Evolutionary conservation across 1,140 invertebrate genomes (phyloP), one percentile per base, ranked within the genome.

Genomic region (Spodoptera frugiperda): DNA sequence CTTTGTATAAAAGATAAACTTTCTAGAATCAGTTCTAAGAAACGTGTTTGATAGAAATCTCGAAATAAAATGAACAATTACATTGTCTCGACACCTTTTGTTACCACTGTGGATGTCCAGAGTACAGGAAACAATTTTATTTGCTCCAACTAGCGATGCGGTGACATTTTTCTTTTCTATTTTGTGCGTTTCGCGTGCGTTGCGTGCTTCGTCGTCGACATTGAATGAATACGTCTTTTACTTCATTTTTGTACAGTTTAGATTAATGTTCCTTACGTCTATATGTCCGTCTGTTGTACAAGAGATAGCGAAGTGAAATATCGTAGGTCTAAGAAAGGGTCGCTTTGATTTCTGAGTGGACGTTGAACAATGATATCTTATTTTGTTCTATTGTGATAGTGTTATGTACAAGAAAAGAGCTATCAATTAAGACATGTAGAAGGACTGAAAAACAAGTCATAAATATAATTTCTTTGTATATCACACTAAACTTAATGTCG

Each of bases 61-160:
- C 44, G 55, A 73, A 73, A 73, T 73, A 61, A 49, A 71, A 55
- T 73, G 39, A 79, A 63, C 44, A 78, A 75, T 79, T 77, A 73
- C 39, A 48, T 59, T 73, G 71, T 76, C 51, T 59, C 46, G 25
- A 19, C 57, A 63, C 19, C 72, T 73, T 61, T 74, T 76, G 77
- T 49, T 54, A 79, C 77, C 82, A 82, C 25, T 86, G 77, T 84
- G 48, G 76, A 78, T 63, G 68, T 44, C 39, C 39, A 12, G 39
- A n/a, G 61, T 76, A 82, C 82, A 85, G 85, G 86, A 88, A 88
- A 87, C 82, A 57, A 63, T 88, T 89, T 89, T 90, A 88, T 90
- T 90, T 88, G 84, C 81, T 88, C 82, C 78, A 82, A 48, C 79
- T 80, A 84, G 82, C 76, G 82, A 83, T 84, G 85, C 82, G 83